These are phyloP conservation scores for Corythornis madagascariensis DNA, from an alignment of 2,113 vertebrate genomes.

Conservation along the genomic window DNA sequence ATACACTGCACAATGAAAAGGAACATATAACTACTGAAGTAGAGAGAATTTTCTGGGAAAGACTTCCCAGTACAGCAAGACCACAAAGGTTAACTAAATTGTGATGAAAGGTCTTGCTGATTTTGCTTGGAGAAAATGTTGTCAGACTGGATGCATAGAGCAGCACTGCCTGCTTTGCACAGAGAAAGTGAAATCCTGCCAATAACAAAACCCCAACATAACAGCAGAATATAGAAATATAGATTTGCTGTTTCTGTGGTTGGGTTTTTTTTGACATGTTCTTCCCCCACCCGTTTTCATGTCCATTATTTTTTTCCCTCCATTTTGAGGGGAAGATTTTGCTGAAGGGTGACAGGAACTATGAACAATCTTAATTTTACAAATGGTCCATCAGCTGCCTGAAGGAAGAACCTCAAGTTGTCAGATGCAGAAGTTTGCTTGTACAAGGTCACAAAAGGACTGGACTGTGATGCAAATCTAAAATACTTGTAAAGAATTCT, in stretches of 20 bases:
- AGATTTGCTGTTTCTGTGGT: background rate
- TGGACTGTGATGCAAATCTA: background rate
- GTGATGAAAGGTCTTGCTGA: background rate
- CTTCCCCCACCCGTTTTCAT: background rate
- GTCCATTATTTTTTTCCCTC: background rate
- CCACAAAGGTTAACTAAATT: background rate
- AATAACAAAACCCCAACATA: background rate
- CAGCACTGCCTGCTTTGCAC: background rate
- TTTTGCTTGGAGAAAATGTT: background rate
- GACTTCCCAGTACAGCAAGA: background rate
- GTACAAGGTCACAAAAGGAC: background rate
- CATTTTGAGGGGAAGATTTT: background rate
- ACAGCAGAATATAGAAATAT: background rate
- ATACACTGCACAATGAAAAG: background rate
- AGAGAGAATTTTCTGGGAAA: background rate
- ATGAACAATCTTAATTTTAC: background rate
- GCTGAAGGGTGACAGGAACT: background rate
- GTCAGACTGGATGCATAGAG: background rate
- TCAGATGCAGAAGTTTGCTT: background rate
- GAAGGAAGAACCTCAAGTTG: background rate
- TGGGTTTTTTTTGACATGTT: background rate
- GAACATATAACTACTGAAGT: background rate
- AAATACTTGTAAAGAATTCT: background rate
- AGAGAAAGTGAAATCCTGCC: background rate
- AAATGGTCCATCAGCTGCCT: background rate